phyloP scores from a whole-genome alignment of 35 echinoderm and acorn worm genomes.

The Nesometra sesokonis region DNA sequence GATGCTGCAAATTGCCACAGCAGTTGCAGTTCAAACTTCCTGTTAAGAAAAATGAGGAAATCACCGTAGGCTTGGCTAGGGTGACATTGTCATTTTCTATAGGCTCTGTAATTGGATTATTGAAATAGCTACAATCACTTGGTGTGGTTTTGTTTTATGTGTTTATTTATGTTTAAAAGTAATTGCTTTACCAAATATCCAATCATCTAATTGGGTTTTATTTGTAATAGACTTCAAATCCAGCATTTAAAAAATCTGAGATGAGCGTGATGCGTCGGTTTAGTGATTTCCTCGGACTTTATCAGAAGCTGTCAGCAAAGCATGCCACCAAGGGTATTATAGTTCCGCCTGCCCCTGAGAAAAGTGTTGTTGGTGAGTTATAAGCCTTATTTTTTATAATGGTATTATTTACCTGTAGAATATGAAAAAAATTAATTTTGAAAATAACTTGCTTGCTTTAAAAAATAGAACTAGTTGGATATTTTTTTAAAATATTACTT shows the following conservation, averaged over 20 bases:
- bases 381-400: background rate
- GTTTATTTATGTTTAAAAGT: no score
- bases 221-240: conserved; percentile 58
- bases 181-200: no score
- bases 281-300: conserved; percentile 90
- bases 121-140: no score
- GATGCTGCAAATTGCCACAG: background rate
- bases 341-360: conserved; percentile 93
- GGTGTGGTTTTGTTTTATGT: no score
- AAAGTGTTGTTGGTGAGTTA: conserved; percentile 91
- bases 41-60: no score
- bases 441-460: no score
- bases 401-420: background rate
- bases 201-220: background rate
- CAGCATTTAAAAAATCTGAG: conserved; percentile 72
- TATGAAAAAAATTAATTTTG: background rate
- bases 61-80: no score
- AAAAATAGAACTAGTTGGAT: no score
- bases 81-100: no score
- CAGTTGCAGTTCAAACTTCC: no score
- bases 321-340: conserved; percentile 74
- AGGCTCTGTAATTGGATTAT: no score
- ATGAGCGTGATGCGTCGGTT: conserved; percentile 66
- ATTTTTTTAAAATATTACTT: no score
- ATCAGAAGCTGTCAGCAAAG: conserved; percentile 68